Evolutionary conservation across 2,113 vertebrate genomes (phyloP), one percentile per base, ranked within the genome.

Genomic region (Pangasianodon gigas): DNA sequence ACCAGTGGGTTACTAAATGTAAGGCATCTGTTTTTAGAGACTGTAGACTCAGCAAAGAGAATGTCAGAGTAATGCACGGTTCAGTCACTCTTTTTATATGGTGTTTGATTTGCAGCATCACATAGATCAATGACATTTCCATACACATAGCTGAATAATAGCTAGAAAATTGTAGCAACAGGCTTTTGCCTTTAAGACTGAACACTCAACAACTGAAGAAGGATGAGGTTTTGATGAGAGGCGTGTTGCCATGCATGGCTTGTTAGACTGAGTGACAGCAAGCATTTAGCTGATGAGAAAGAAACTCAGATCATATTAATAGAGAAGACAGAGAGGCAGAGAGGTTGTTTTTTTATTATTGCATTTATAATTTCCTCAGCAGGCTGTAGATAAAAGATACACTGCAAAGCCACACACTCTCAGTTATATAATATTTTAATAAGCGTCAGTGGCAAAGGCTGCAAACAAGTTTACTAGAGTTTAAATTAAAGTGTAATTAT

Each of bases 251-350:
- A 86, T 77, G 56, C 44, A 3, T 56, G 52, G 83, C 79, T 89
- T 77, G 67, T 85, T 88, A 83, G 86, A 89, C 84, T 89, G 77
- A 90, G 52, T 54, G 77, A 84, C 74, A 71, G 37, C 18, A 2
- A 90, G 44, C 8, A 8, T 87, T 54, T 37, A 84, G 79, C 51
- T 87, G 32, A 44, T 65, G 86, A 54, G 56, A 51, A 24, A 86
- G 37, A 56, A 79, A 54, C 41, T 87, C 71, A 0, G 51, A 51
- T 58, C 4, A 6, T 69, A 51, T 87, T 79, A 62, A 83, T 41
- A 79, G 54, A 86, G 16, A 10, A n/a, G 75, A 26, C 26, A 54
- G 81, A 83, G 54, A 83, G 9, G 48, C 69, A 13, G 29, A 77
- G 18, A 21, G 51, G 14, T 67, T n/a, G 26, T 54, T 37, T 84